Percentiles rank a stretch among this genome's conserved stretches.
Conservation (phyloP, 1,140 invertebrate genomes). For the Drosophila mauritiana region DNA sequence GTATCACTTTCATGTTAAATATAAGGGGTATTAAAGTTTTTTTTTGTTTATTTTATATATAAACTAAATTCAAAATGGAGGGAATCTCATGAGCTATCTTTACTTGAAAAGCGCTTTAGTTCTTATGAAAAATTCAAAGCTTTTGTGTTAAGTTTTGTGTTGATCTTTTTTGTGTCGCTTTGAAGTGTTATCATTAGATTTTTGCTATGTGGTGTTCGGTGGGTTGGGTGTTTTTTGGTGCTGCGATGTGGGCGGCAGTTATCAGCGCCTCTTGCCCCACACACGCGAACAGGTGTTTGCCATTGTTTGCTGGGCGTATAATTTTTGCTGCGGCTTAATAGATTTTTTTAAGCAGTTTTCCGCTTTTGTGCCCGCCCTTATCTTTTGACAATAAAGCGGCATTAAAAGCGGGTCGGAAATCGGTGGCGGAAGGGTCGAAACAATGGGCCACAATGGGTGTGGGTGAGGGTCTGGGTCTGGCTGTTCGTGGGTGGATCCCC, state of each 20-base stretch:
- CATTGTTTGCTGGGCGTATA: constrained; percentile 49
- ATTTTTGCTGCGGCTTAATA: constrained; percentile 37
- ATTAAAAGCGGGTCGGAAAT: constrained; percentile 58
- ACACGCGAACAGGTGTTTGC: constrained; percentile 48
- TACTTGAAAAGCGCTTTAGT: no score
- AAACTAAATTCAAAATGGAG: no score
- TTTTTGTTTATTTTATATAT: no score
- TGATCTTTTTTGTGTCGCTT: no score
- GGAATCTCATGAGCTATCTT: no score
- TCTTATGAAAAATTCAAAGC: no score
- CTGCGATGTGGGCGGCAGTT: constrained; percentile 19
- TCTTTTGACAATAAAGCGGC: constrained; percentile 73
- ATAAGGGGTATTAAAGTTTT: no score
- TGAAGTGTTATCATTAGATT: neutral
- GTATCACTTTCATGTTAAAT: neutral
- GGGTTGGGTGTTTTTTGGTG: neutral
- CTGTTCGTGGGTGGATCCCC: neutral
- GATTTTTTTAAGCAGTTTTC: constrained; percentile 48
- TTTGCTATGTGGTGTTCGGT: constrained; percentile 1
- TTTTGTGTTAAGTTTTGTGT: neutral
- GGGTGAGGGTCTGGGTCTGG: neutral
- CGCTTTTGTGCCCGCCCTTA: constrained; percentile 63
- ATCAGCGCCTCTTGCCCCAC: constrained; percentile 16
- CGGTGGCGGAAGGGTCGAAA: constrained; percentile 24
- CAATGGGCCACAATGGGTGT: constrained; percentile 34